Evolutionary conservation across 2,113 vertebrate species (phyloP).

Genomic region (Rallus limicola): DNA sequence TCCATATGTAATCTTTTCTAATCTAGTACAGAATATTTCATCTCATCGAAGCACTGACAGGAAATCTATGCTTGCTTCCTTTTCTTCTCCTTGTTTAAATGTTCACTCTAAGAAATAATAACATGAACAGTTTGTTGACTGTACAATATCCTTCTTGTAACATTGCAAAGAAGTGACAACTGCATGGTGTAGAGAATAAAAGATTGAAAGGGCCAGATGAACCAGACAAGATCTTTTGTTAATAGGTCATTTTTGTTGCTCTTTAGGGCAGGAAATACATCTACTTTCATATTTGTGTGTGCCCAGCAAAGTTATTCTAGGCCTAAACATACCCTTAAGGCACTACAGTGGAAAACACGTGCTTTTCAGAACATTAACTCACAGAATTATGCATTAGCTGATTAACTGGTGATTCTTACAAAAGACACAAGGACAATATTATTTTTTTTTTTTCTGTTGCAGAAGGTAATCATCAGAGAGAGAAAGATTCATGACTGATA

Average conservation of each 20-base stretch:
- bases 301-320: background rate
- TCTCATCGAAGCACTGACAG: background rate
- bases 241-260: background rate
- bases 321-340: background rate
- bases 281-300: background rate
- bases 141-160: background rate
- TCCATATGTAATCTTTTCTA: background rate
- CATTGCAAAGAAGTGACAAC: background rate
- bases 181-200: background rate
- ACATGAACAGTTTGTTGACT: background rate
- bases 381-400: constrained; percentile 58
- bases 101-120: background rate
- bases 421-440: background rate
- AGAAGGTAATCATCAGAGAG: background rate
- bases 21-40: background rate
- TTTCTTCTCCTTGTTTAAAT: background rate
- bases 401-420: constrained; percentile 51
- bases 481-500: background rate
- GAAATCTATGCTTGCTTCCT: background rate
- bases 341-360: background rate
- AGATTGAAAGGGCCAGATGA: background rate
- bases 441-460: background rate
- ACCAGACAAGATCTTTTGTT: background rate
- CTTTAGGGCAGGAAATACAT: background rate
- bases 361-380: constrained; percentile 12